Percentiles rank a stretch among this genome's conserved stretches.
Conservation (phyloP, 2,797 vertebrate species). For the Clarias laeviceps region DNA sequence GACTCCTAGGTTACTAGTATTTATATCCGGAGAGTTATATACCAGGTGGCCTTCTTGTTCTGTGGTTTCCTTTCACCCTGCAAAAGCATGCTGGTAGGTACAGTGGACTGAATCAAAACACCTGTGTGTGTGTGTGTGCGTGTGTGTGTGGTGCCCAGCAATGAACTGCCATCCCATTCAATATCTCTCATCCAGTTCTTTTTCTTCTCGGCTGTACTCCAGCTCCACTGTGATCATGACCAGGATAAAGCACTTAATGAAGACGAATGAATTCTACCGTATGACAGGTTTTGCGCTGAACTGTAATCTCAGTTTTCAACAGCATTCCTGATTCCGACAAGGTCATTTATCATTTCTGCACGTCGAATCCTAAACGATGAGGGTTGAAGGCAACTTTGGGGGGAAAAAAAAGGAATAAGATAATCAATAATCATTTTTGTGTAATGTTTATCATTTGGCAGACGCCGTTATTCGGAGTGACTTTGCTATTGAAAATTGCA, state of each 20-base stretch:
- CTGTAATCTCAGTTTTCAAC: not conserved
- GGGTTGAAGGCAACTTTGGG: not conserved
- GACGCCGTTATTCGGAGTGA: not conserved
- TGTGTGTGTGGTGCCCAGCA: not conserved
- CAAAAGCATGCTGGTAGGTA: too few species aligned
- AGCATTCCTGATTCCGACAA: not conserved
- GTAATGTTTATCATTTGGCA: not conserved
- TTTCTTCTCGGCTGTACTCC: not conserved
- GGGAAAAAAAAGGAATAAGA: not conserved
- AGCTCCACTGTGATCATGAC: not conserved
- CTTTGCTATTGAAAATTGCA: not conserved
- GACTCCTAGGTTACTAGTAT: not conserved
- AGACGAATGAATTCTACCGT: not conserved
- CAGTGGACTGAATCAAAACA: too few species aligned
- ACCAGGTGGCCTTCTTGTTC: not conserved
- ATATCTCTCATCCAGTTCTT: not conserved
- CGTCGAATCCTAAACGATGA: not conserved
- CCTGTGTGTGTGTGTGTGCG: too few species aligned
- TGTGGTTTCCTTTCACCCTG: not conserved
- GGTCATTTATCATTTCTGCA: not conserved
- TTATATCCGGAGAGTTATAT: not conserved
- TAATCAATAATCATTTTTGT: not conserved
- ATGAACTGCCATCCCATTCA: not conserved
- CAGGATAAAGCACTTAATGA: not conserved
- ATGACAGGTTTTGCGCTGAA: not conserved